These are phyloP conservation scores for Gadopsis marmoratus DNA, from an alignment of 2,797 vertebrate genomes.

Conservation along the genomic window DNA sequence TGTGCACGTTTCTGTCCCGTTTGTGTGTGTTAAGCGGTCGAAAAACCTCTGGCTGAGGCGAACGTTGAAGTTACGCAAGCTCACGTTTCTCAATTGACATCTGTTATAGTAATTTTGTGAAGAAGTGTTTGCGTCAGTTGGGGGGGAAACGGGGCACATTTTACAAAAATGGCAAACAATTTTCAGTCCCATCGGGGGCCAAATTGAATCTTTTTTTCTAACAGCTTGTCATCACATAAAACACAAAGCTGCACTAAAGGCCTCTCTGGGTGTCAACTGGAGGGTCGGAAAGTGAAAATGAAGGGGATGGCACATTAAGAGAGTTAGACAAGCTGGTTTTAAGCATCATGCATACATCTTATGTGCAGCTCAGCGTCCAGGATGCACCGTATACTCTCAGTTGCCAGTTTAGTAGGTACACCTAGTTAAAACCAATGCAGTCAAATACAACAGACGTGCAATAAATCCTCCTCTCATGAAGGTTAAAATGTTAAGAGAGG, in stretches of 20 bases:
- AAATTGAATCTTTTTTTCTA: slow-evolving; percentile 19
- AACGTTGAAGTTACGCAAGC: too few species aligned
- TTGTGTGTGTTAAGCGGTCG: accelerated
- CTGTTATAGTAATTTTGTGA: neutral
- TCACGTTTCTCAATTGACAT: neutral
- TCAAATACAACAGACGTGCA: neutral
- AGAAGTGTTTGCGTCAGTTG: slow-evolving; percentile 2
- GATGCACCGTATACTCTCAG: too few species aligned
- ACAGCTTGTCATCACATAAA: slow-evolving; percentile 29
- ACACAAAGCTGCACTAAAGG: slow-evolving; percentile 21
- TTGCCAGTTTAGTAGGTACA: neutral
- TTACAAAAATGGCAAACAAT: slow-evolving; percentile 50
- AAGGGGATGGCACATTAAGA: neutral
- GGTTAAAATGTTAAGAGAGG: neutral
- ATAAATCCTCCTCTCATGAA: neutral
- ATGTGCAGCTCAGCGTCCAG: neutral
- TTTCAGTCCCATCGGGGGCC: slow-evolving; percentile 27
- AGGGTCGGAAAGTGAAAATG: slow-evolving; percentile 13
- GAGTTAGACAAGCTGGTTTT: neutral
- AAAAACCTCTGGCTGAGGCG: neutral
- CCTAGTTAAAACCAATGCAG: neutral
- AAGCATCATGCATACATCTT: neutral
- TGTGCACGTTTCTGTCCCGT: neutral
- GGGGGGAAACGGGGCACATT: slow-evolving; percentile 8
- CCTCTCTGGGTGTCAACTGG: neutral